These are phyloP conservation scores for Heliconius erato DNA, from an alignment of 2,888 invertebrate species.

Conservation along the genomic window DNA sequence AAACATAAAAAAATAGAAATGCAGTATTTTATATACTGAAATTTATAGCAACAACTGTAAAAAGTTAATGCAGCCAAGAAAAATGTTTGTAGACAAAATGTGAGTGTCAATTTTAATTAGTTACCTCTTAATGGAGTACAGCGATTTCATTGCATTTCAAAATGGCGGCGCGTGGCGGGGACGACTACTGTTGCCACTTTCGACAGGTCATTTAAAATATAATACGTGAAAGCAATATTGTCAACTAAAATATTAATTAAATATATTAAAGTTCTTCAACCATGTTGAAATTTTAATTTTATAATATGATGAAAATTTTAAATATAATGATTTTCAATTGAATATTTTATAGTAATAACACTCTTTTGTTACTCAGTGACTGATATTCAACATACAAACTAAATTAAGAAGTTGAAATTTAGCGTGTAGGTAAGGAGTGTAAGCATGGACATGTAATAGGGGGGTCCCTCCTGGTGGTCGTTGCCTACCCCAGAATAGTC, in stretches of 20 bases:
- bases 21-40: too few relatives aligned
- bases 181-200: constrained; percentile 46
- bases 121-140: constrained; percentile 65
- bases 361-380: too few relatives aligned
- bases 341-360: neutral
- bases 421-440: too few relatives aligned
- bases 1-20: too few relatives aligned
- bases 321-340: neutral
- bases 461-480: too few relatives aligned
- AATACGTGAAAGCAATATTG: constrained; percentile 26
- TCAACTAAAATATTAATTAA: neutral
- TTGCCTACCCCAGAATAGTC: too few relatives aligned
- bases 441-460: too few relatives aligned
- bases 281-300: neutral
- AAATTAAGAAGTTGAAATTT: too few relatives aligned
- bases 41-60: neutral
- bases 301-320: neutral
- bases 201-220: constrained; percentile 43
- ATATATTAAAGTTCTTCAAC: neutral
- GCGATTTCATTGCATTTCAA: constrained; percentile 68
- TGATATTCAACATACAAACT: too few relatives aligned
- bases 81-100: constrained; percentile 7
- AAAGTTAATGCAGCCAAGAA: neutral
- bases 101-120: constrained; percentile 62
- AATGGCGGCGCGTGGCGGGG: constrained; percentile 62